phyloP scores from a whole-genome alignment of 2,113 vertebrate species.

The Zootoca vivipara region DNA sequence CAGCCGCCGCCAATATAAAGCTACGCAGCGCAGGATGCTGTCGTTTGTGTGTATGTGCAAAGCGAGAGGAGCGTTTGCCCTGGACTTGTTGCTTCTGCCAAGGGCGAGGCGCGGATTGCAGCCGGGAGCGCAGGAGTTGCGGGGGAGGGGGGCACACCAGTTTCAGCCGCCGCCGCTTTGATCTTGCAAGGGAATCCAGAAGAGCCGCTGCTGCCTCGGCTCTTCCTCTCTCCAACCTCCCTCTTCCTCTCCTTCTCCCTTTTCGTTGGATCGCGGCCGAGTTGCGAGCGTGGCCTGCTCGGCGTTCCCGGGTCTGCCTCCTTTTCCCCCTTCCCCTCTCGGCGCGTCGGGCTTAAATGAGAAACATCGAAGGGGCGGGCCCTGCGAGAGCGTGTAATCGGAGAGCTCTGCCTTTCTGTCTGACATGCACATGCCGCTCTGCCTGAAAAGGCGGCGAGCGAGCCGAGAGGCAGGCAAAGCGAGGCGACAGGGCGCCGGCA shows the following conservation, averaged over 20 bases:
- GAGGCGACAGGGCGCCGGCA: conserved; percentile 54
- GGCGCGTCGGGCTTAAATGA: conserved; percentile 24
- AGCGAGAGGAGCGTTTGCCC: neutral
- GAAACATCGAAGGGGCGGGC: conserved; percentile 81
- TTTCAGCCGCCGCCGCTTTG: neutral
- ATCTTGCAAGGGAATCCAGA: neutral
- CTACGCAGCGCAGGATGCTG: neutral
- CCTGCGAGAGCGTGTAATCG: conserved; percentile 88
- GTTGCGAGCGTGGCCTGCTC: neutral
- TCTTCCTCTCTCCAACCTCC: too few species aligned
- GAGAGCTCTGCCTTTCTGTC: conserved; percentile 78
- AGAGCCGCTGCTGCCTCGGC: neutral
- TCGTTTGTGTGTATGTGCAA: neutral
- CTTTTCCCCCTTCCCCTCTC: neutral
- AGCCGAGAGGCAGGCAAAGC: conserved; percentile 67
- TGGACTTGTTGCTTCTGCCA: conserved; percentile 18
- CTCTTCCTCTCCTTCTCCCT: neutral
- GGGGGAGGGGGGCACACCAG: neutral
- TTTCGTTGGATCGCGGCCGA: neutral
- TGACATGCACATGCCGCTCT: conserved; percentile 80
- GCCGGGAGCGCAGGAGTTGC: neutral
- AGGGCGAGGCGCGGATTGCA: neutral
- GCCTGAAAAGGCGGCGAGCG: conserved; percentile 79
- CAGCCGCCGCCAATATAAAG: neutral
- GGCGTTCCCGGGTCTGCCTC: neutral